A percentile compares a stretch with the other conserved stretches of the same genome.
Evolutionary conservation across 2,113 vertebrate genomes (phyloP).

Genomic region (Erpornis zantholeuca): DNA sequence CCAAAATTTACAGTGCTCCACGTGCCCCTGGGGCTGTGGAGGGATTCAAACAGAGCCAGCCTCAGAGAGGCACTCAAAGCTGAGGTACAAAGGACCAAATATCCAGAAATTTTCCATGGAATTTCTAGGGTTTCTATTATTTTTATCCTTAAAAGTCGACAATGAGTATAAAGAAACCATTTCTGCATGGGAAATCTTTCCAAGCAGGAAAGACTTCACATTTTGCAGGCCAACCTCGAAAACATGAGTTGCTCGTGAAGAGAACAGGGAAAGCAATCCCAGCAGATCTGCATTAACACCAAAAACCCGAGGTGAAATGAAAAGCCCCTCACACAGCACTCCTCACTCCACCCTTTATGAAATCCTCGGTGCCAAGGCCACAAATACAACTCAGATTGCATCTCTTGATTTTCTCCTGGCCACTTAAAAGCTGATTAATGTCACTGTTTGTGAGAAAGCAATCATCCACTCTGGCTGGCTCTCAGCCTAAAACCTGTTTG

Average conservation of each 20-base stretch:
- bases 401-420: not conserved
- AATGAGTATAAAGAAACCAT: not conserved
- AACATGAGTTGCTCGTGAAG: not conserved
- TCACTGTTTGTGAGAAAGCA: not conserved
- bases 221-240: not conserved
- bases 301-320: not conserved
- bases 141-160: not conserved
- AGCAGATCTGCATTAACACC: not conserved
- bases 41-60: not conserved
- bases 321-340: not conserved
- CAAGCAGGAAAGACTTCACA: not conserved
- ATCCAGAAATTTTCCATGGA: not conserved
- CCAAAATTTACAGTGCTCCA: rapidly evolving
- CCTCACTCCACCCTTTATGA: not conserved
- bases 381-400: not conserved
- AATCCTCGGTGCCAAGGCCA: not conserved
- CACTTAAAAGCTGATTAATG: constrained; percentile 25
- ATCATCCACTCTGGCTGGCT: not conserved
- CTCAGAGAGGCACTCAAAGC: not conserved
- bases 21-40: no score
- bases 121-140: not conserved
- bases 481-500: not conserved
- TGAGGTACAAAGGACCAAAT: not conserved
- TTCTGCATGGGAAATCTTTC: not conserved
- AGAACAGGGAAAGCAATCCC: not conserved